Evolutionary conservation across 2,797 vertebrate genomes (phyloP), one percentile per base, ranked within the genome.

Genomic region (Crenuchus spilurus): DNA sequence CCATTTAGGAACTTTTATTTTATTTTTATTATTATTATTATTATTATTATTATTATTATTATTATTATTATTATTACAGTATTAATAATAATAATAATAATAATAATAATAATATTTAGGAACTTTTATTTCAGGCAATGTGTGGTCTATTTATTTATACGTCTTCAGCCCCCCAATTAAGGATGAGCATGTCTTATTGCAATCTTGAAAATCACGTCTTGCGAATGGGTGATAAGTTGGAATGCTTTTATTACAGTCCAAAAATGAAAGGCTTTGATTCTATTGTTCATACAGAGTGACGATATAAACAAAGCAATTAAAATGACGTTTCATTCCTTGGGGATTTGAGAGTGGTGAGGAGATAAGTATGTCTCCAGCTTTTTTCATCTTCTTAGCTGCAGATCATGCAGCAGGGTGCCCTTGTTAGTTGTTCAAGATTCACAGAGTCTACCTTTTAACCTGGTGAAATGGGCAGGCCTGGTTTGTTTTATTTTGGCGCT

Each of bases 401-500:
- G 42, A 60, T 39, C 57, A 60, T 26, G 58, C 9, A 46, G 26
- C 13, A n/a, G n/a, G 26, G 2, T 3, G 16, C n/a, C 42, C 41
- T n/a, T 22, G 22, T 20, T 48, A 13, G 28, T 42, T 64, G 62
- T 31, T 48, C 62, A 64, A 64, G 42, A 64, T 20, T 33, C 62
- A 48, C 6, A 16, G 22, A 42, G 60, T 63, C 24, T 62, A 62
- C 10, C 61, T 64, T 31, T 31, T 48, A 46, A 48, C 42, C 62
- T 9, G 24, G 39, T 8, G 6, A 44, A 26, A 24, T 16, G 4
- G 42, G 26, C 62, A 48, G 62, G 26, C 42, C 22, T n/a, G 13
- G 26, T 64, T 64, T 48, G 62, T 48, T 46, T 64, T 64, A 64
- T 48, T 64, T 64, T 33, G 24, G 13, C 28, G 3, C n/a, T 48